These are phyloP conservation scores for Lethrus apterus DNA, from an alignment of 1,140 invertebrate genomes.

Conservation along the genomic window DNA sequence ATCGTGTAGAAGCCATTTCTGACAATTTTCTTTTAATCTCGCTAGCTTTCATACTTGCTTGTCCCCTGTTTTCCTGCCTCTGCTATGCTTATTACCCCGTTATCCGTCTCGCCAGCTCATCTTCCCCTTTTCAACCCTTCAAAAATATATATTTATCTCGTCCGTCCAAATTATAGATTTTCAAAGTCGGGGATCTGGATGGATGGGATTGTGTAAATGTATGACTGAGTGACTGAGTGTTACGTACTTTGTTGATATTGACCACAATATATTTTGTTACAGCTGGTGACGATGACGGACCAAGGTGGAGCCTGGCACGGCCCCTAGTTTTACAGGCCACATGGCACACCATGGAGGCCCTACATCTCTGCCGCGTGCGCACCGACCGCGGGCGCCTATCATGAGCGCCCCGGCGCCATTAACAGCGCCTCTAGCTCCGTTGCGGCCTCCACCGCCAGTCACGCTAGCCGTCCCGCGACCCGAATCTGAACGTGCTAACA, in stretches of 20 bases:
- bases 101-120: background rate
- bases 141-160: no score
- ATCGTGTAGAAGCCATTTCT: no score
- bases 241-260: background rate
- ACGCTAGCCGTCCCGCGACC: conserved; percentile 67
- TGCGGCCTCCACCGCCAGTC: conserved; percentile 42
- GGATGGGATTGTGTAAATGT: no score
- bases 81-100: background rate
- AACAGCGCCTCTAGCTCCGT: conserved; percentile 41
- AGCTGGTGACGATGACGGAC: conserved; percentile 54
- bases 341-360: conserved; percentile 54
- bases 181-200: no score
- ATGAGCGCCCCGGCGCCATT: conserved; percentile 37
- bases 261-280: conserved; percentile 29
- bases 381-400: conserved; percentile 47
- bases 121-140: no score
- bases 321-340: conserved; percentile 45
- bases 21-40: no score
- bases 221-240: no score
- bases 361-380: conserved; percentile 56
- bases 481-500: conserved; percentile 65
- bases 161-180: no score
- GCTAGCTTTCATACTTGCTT: no score
- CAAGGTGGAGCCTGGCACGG: conserved; percentile 50
- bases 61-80: no score